Conservation (phyloP, 1,140 invertebrate species). For the Hesperophylax magnus region DNA sequence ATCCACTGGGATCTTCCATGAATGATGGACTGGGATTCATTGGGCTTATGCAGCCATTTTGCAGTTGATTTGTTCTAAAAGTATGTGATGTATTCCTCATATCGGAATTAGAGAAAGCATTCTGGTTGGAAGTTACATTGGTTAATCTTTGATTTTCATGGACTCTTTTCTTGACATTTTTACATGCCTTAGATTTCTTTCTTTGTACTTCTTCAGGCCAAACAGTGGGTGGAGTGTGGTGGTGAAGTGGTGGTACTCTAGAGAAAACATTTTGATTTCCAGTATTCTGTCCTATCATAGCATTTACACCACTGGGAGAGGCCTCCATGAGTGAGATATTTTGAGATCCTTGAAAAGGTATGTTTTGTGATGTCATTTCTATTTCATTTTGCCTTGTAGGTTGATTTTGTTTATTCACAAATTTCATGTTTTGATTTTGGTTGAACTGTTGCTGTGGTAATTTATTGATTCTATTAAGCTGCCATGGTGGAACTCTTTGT, state of each 20-base stretch:
- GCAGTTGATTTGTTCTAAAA: conserved; percentile 40
- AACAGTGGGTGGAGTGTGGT: conserved; percentile 75
- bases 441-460: conserved; percentile 63
- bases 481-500: conserved; percentile 76
- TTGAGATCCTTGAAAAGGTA: conserved; percentile 58
- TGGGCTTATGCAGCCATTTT: conserved; percentile 26
- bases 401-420: conserved; percentile 34
- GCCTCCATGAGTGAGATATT: conserved; percentile 59
- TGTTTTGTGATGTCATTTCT: conserved; percentile 43
- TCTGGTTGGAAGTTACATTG: conserved; percentile 35
- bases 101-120: conserved; percentile 41
- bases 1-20: conserved; percentile 91
- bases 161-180: conserved; percentile 72
- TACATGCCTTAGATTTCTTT: conserved; percentile 75
- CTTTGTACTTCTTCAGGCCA: conserved; percentile 76
- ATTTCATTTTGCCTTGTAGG: conserved; percentile 34
- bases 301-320: conserved; percentile 17
- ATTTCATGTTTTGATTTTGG: conserved; percentile 49
- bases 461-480: conserved; percentile 70
- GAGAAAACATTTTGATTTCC: conserved; percentile 70
- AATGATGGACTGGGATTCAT: conserved; percentile 71
- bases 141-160: conserved; percentile 49
- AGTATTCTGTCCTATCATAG: conserved; percentile 38
- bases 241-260: conserved; percentile 80
- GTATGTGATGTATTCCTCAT: conserved; percentile 42